Conservation (phyloP, 2,888 invertebrate species). For the Napeogenes inachia region DNA sequence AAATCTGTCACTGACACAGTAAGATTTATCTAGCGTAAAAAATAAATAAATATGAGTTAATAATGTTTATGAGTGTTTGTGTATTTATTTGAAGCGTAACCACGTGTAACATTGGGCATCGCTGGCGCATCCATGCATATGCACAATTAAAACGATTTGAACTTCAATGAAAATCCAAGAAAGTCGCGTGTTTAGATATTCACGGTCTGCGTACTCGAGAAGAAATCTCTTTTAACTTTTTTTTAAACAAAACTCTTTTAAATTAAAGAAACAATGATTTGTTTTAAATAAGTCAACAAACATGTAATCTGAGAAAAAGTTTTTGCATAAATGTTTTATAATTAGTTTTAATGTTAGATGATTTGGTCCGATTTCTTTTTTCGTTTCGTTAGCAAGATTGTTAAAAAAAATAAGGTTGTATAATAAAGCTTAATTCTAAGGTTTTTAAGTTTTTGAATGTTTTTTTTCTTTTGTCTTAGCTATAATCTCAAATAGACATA, state of each 20-base stretch:
- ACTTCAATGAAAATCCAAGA: slow-evolving; percentile 1
- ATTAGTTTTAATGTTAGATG: neutral
- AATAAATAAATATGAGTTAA: neutral
- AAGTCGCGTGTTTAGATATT: slow-evolving; percentile 4
- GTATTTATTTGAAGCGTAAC: no score
- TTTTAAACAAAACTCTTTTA: neutral
- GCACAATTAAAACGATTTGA: neutral
- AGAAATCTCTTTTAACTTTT: slow-evolving; percentile 1
- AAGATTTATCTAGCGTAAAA: no score
- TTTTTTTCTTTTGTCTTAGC: no score
- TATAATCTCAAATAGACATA: no score
- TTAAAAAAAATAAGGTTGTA: no score
- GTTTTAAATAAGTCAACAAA: neutral
- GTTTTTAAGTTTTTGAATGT: no score
- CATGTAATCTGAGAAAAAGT: neutral
- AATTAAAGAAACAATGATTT: neutral
- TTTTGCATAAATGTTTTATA: neutral
- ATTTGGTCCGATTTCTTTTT: neutral
- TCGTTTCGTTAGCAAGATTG: no score
- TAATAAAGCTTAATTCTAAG: no score
- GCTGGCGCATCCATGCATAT: neutral
- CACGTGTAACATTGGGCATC: neutral
- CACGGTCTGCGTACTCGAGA: neutral
- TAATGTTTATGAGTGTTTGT: neutral
- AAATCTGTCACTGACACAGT: no score